phyloP scores from a whole-genome alignment of 2,113 vertebrate genomes.

The Mustela lutreola region DNA sequence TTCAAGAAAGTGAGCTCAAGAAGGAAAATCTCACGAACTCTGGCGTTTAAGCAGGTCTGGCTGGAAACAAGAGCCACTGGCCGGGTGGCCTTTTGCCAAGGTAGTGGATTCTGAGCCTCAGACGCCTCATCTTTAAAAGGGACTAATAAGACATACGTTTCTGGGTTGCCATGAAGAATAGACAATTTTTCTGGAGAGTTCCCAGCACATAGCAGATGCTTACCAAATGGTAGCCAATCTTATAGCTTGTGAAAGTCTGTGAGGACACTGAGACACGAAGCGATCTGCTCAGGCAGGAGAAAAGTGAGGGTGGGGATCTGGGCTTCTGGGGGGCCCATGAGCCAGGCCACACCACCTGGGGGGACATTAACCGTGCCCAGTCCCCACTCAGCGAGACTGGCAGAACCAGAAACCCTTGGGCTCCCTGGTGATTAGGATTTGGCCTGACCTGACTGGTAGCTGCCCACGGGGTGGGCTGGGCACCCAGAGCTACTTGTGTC shows the following conservation, averaged over 20 bases:
- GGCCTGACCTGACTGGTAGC: neutral
- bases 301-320: neutral
- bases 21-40: neutral
- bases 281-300: neutral
- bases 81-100: neutral
- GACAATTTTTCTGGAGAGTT: neutral
- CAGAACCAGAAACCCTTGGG: neutral
- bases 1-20: neutral
- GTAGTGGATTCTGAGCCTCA: neutral
- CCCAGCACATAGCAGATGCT: neutral
- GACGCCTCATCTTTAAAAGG: constrained; percentile 5
- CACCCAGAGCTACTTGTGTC: neutral
- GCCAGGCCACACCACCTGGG: neutral
- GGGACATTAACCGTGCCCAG: neutral
- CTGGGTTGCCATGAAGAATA: neutral
- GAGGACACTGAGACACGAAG: constrained; percentile 23
- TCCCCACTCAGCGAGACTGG: neutral
- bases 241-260: neutral
- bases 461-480: neutral
- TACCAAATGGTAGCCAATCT: neutral
- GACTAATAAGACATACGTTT: neutral
- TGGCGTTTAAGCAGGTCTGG: neutral
- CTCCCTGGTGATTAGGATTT: neutral
- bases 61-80: neutral
- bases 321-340: neutral